These are phyloP conservation scores for Willisornis vidua DNA, from an alignment of 2,113 vertebrate genomes.

Conservation along the genomic window DNA sequence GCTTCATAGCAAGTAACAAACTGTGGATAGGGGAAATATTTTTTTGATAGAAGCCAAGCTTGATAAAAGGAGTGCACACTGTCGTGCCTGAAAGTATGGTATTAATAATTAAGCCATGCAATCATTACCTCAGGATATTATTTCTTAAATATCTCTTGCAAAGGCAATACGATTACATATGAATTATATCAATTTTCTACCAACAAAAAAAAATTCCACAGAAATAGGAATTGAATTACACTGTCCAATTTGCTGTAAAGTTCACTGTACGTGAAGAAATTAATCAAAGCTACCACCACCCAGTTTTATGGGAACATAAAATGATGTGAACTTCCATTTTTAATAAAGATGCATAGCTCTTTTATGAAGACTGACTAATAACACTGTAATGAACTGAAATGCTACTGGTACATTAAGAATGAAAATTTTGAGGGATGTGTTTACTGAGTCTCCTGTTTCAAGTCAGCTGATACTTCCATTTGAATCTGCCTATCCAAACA, in stretches of 20 bases:
- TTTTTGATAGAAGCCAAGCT: constrained; percentile 52
- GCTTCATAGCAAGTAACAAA: not conserved
- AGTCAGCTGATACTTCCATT: not conserved
- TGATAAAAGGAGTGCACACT: constrained; percentile 27
- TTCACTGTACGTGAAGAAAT: constrained; percentile 90
- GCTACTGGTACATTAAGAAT: constrained; percentile 62
- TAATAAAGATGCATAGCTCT: constrained; percentile 91
- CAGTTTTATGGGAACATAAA: constrained; percentile 93
- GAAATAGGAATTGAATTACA: constrained; percentile 88
- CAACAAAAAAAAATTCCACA: constrained; percentile 81
- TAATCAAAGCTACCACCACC: constrained; percentile 89
- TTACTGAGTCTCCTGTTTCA: constrained; percentile 52
- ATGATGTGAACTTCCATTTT: constrained; percentile 92
- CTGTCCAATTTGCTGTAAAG: constrained; percentile 86
- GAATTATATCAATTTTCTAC: constrained; percentile 86
- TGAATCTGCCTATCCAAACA: not conserved
- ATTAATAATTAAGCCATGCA: constrained; percentile 83
- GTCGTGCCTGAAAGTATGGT: constrained; percentile 59
- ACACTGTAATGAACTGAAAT: constrained; percentile 78
- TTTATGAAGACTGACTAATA: constrained; percentile 95
- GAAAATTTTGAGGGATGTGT: constrained; percentile 70
- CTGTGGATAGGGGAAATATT: constrained; percentile 23
- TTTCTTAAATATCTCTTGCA: constrained; percentile 85
- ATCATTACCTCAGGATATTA: constrained; percentile 85
- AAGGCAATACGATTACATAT: constrained; percentile 85